phyloP scores from a whole-genome alignment of 2,888 invertebrate species.

The Diabrotica balteata region DNA sequence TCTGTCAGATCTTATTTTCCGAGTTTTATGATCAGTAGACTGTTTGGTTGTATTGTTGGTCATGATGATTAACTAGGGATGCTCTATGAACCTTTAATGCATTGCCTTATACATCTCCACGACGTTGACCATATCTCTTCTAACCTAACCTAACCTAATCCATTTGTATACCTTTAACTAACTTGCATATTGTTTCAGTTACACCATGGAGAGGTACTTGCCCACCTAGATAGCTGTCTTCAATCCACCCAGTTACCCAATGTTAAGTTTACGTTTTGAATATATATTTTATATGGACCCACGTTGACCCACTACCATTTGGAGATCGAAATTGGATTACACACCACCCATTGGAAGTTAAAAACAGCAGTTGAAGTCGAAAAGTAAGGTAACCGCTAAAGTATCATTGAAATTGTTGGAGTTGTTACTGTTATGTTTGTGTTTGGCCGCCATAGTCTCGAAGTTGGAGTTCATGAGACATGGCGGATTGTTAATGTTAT shows the following conservation, averaged over 20 bases:
- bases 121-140: too few species aligned
- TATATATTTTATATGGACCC: constrained; percentile 21
- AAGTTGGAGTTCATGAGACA: constrained; percentile 18
- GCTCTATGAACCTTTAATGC: too few species aligned
- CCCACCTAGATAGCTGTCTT: constrained; percentile 10
- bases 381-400: constrained; percentile 6
- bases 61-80: too few species aligned
- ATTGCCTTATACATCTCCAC: too few species aligned
- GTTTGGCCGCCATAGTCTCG: constrained; percentile 14
- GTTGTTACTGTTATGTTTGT: constrained; percentile 16
- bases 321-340: constrained; percentile 9
- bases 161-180: too few species aligned
- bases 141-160: too few species aligned
- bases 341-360: constrained; percentile 1
- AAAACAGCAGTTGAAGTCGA: constrained; percentile 24
- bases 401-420: background rate
- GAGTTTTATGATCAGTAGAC: too few species aligned
- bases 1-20: too few species aligned
- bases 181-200: constrained; percentile 8
- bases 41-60: too few species aligned
- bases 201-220: constrained; percentile 16
- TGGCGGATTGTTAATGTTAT: constrained; percentile 12
- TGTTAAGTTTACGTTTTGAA: constrained; percentile 23
- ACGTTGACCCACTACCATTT: background rate
- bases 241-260: constrained; percentile 1